Conservation (phyloP, 1,140 invertebrate species). For the Panagrolaimus sp. region DNA sequence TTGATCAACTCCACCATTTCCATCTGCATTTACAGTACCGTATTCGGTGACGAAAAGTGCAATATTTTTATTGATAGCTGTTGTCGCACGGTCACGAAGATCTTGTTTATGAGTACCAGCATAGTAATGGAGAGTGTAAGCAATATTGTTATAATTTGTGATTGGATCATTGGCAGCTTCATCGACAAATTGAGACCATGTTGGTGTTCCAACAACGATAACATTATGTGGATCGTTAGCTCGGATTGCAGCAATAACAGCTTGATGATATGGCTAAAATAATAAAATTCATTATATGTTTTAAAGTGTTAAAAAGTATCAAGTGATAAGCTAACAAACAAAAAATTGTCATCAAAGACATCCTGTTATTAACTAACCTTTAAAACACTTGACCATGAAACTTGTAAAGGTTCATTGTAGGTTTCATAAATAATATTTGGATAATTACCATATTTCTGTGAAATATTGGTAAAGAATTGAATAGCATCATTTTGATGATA, state of each 20-base stretch:
- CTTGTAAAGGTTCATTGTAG: conserved; percentile 24
- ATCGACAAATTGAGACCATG: conserved; percentile 24
- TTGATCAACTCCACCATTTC: conserved; percentile 22
- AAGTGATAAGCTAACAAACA: too few relatives aligned
- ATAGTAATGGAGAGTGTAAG: background rate
- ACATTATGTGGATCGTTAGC: conserved; percentile 26
- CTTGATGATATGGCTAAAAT: conserved; percentile 11
- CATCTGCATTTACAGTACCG: conserved; percentile 26
- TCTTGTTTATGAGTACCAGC: conserved; percentile 20
- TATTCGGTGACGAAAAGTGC: conserved; percentile 34
- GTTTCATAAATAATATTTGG: conserved; percentile 27
- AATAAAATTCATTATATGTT: too few relatives aligned
- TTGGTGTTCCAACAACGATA: conserved; percentile 32
- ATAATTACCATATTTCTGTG: conserved; percentile 20
- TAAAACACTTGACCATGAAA: conserved; percentile 20
- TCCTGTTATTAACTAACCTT: background rate
- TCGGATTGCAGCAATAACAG: conserved; percentile 18
- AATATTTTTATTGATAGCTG: background rate
- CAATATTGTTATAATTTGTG: conserved; percentile 25
- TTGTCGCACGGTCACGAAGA: background rate
- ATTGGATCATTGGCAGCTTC: conserved; percentile 21
- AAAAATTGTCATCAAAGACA: too few relatives aligned
- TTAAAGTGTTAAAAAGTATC: too few relatives aligned
- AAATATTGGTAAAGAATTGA: conserved; percentile 20
- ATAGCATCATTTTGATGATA: background rate